These are phyloP conservation scores for Cherax quadricarinatus DNA, from an alignment of 1,140 invertebrate species.

Conservation along the genomic window DNA sequence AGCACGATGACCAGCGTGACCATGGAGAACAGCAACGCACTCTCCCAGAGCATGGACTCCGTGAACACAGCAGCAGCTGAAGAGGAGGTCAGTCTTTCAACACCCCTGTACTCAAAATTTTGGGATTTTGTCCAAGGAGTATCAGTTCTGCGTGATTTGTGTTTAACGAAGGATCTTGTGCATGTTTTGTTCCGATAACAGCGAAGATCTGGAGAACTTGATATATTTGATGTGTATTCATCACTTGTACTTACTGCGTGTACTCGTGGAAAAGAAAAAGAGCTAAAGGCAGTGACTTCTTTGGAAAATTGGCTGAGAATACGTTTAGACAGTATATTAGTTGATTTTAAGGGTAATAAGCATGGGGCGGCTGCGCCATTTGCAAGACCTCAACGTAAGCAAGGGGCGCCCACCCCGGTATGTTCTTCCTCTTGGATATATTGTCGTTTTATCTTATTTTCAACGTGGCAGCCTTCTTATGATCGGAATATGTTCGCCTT, in stretches of 20 bases:
- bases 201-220: too few species aligned
- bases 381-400: conserved; percentile 22
- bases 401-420: too few species aligned
- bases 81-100: conserved; percentile 84
- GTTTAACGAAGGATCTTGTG: background rate
- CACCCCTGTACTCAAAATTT: background rate
- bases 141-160: background rate
- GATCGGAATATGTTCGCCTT: background rate
- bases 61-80: conserved; percentile 93
- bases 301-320: too few species aligned
- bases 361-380: conserved; percentile 10
- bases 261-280: too few species aligned
- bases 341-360: background rate
- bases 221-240: too few species aligned
- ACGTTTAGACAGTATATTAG: too few species aligned
- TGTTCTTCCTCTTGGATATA: background rate
- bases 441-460: background rate
- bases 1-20: conserved; percentile 57
- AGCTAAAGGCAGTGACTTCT: too few species aligned
- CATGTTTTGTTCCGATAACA: background rate
- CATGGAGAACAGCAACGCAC: conserved; percentile 79
- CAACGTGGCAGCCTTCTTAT: background rate
- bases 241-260: too few species aligned
- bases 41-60: conserved; percentile 93
- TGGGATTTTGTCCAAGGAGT: background rate